Conservation (phyloP, 1,140 invertebrate genomes). For the Sitophilus oryzae region DNA sequence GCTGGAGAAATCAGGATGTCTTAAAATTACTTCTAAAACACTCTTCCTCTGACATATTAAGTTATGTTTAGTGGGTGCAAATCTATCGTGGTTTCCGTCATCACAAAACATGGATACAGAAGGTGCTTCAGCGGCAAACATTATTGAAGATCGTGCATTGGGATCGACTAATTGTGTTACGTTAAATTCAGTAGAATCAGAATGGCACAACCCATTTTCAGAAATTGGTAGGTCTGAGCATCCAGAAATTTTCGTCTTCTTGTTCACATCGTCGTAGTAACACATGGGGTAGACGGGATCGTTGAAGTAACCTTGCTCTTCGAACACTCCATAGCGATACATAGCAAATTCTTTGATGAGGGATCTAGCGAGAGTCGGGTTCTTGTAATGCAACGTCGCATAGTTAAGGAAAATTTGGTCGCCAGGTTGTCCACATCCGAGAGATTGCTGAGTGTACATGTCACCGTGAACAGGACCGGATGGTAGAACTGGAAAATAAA, state of each 20-base stretch:
- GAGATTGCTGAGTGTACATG: conserved; percentile 54
- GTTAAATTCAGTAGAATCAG: conserved; percentile 36
- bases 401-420: conserved; percentile 55
- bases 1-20: conserved; percentile 53
- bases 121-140: conserved; percentile 48
- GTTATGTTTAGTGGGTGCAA: conserved; percentile 65
- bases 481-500: conserved; percentile 37
- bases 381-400: conserved; percentile 34
- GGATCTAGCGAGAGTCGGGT: conserved; percentile 36
- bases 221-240: conserved; percentile 48
- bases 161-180: conserved; percentile 42
- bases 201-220: conserved; percentile 46
- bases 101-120: conserved; percentile 57
- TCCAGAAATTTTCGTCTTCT: conserved; percentile 45
- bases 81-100: conserved; percentile 52
- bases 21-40: conserved; percentile 55
- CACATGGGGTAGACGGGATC: conserved; percentile 56
- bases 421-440: conserved; percentile 53
- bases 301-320: conserved; percentile 55
- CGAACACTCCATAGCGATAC: conserved; percentile 65
- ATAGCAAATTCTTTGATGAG: conserved; percentile 60
- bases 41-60: conserved; percentile 55
- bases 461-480: conserved; percentile 50
- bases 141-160: conserved; percentile 50
- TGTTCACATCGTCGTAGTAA: conserved; percentile 44